Conservation (phyloP, 2,113 vertebrate species). For the Cephalopholis sonnerati region DNA sequence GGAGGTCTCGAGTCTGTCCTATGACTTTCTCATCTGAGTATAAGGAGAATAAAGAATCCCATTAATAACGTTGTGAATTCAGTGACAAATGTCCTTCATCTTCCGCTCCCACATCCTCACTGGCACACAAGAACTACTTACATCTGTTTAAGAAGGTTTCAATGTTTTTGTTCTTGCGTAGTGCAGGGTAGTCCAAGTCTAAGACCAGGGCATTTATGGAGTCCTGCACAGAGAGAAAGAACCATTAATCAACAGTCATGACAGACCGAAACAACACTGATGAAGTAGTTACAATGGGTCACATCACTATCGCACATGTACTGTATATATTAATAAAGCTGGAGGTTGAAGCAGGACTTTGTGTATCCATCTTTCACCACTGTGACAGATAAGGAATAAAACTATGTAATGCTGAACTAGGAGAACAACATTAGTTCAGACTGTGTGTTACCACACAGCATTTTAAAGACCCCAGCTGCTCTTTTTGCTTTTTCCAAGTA, state of each 20-base stretch:
- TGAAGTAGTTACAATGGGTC: background rate
- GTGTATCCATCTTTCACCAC: background rate
- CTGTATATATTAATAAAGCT: background rate
- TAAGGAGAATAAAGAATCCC: background rate
- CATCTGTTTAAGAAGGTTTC: conserved; percentile 99
- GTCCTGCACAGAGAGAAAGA: conserved; percentile 86
- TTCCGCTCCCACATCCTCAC: background rate
- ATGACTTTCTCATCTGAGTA: conserved; percentile 95
- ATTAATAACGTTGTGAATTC: background rate
- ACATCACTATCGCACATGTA: background rate
- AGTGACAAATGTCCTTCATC: background rate
- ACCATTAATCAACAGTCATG: background rate
- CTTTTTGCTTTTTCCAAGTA: background rate
- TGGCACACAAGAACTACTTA: conserved; percentile 84
- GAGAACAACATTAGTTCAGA: background rate
- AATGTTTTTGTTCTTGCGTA: conserved; percentile 99
- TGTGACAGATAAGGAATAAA: background rate
- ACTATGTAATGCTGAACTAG: background rate
- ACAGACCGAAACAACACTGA: background rate
- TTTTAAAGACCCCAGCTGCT: background rate
- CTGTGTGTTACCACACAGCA: background rate
- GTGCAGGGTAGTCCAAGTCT: conserved; percentile 96
- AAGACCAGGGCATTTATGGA: conserved; percentile 96
- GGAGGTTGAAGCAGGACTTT: background rate
- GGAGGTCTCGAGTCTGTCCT: conserved; percentile 90